Conservation (phyloP, 2,888 invertebrate species). For the Ernsta delagoae region DNA sequence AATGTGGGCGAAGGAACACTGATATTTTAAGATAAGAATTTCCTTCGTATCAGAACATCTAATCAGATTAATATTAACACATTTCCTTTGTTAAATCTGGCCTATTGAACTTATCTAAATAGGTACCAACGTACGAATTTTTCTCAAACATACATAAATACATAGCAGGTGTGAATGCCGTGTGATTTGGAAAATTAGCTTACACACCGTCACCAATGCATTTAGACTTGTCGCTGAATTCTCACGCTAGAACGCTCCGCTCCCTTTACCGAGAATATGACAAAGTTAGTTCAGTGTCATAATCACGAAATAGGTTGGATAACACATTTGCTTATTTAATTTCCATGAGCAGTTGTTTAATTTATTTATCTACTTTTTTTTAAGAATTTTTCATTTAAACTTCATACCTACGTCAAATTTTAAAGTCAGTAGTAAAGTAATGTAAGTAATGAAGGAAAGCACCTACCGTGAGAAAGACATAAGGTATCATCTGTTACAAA, state of each 20-base stretch:
- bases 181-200: slow-evolving; percentile 66
- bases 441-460: too few relatives aligned
- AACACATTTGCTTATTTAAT: slow-evolving; percentile 3
- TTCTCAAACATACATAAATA: background rate
- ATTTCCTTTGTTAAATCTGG: background rate
- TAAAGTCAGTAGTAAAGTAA: too few relatives aligned
- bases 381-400: slow-evolving; percentile 1
- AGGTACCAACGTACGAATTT: background rate
- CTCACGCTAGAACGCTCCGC: slow-evolving; percentile 54
- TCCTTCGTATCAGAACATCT: slow-evolving; percentile 3
- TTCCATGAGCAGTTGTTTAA: background rate
- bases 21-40: slow-evolving; percentile 45
- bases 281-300: slow-evolving; percentile 15
- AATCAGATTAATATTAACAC: background rate
- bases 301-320: slow-evolving; percentile 8
- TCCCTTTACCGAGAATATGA: slow-evolving; percentile 36
- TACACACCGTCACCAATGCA: slow-evolving; percentile 54
- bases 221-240: slow-evolving; percentile 68
- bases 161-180: slow-evolving; percentile 62
- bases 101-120: too few relatives aligned
- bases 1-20: slow-evolving; percentile 66
- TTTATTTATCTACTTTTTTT: background rate
- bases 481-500: too few relatives aligned
- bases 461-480: too few relatives aligned
- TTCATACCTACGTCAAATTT: too few relatives aligned